A percentile compares a stretch with the other conserved stretches of the same genome.
phyloP scores from a whole-genome alignment of 2,113 vertebrate genomes.

The Indicator indicator region DNA sequence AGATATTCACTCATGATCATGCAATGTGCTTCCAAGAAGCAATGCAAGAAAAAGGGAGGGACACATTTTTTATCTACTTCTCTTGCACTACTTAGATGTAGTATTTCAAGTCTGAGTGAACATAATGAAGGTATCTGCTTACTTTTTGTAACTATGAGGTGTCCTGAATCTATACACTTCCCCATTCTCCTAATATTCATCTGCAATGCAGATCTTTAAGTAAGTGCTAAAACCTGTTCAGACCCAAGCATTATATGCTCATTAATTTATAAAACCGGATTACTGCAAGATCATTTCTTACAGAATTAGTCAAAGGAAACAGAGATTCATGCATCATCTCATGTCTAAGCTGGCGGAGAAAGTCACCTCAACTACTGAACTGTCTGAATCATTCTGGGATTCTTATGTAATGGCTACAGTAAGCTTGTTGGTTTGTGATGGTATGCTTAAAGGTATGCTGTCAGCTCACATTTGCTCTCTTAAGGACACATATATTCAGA shows the following conservation, averaged over 20 bases:
- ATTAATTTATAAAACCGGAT: neutral
- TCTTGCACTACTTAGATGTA: neutral
- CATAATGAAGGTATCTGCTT: neutral
- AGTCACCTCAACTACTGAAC: neutral
- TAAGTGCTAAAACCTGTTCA: neutral
- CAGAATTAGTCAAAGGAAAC: neutral
- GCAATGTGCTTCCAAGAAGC: neutral
- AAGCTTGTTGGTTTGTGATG: neutral
- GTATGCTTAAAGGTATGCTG: neutral
- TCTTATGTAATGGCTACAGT: neutral
- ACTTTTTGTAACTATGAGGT: neutral
- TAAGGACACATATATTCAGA: neutral
- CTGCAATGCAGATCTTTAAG: neutral
- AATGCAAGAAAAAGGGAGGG: neutral
- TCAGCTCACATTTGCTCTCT: neutral
- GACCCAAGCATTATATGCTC: neutral
- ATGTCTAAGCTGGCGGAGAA: neutral
- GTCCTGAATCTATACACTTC: neutral
- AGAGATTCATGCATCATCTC: neutral
- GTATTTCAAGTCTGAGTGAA: neutral
- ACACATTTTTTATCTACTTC: neutral
- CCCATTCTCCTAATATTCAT: neutral
- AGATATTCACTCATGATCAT: neutral
- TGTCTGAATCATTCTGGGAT: neutral
- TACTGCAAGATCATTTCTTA: neutral